Evolutionary conservation across 2,797 vertebrate genomes (phyloP).

Genomic region (Halcyon badia): DNA sequence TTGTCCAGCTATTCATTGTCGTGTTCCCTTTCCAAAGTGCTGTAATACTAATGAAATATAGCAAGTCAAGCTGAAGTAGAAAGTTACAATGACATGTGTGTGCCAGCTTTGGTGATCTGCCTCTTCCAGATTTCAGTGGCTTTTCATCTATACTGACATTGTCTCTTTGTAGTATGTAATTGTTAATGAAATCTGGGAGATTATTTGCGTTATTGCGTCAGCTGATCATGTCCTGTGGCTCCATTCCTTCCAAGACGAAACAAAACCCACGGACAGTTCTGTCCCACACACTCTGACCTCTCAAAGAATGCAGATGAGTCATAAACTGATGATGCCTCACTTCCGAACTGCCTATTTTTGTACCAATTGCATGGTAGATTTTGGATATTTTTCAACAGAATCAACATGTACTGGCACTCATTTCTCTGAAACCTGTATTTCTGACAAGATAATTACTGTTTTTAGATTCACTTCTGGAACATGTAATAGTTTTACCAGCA

Average conservation of each 20-base stretch:
- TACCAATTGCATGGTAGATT: neutral
- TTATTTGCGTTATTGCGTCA: slow-evolving; percentile 25
- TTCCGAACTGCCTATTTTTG: neutral
- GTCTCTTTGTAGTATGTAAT: slow-evolving; percentile 23
- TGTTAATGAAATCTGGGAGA: slow-evolving; percentile 19
- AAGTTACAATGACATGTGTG: neutral
- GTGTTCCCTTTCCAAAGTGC: neutral
- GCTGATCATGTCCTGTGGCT: slow-evolving; percentile 43
- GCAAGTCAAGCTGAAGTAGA: neutral
- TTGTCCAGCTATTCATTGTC: neutral
- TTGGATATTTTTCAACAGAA: slow-evolving; percentile 38
- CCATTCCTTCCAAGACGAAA: slow-evolving; percentile 13
- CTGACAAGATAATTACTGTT: slow-evolving; percentile 33
- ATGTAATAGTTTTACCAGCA: neutral
- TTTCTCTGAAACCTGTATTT: slow-evolving; percentile 38
- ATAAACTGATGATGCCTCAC: neutral
- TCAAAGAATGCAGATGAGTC: slow-evolving; percentile 61
- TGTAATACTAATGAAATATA: neutral
- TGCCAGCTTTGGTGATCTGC: slow-evolving; percentile 18
- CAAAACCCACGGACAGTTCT: slow-evolving; percentile 37
- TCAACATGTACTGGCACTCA: neutral
- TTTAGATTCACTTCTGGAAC: slow-evolving; percentile 30
- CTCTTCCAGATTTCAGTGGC: neutral
- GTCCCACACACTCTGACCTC: slow-evolving; percentile 56
- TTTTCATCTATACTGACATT: slow-evolving; percentile 38